Evolutionary conservation across 2,797 vertebrate species (phyloP).

Genomic region (Leptatherina wallacei): DNA sequence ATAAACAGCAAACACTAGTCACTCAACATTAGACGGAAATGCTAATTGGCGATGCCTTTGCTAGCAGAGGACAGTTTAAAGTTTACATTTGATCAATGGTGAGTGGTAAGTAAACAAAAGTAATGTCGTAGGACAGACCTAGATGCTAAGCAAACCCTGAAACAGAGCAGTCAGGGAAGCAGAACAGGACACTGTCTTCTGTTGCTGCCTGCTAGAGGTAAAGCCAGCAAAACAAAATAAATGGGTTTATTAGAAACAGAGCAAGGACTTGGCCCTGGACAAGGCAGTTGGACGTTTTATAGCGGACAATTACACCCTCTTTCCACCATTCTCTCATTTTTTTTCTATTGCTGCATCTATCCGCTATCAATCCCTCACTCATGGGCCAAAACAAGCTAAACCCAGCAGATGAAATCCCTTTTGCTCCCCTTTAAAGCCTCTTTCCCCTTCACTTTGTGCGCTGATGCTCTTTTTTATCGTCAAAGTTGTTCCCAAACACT

Average conservation of each 20-base stretch:
- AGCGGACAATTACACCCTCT: conserved; percentile 36
- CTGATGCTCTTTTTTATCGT: conserved; percentile 70
- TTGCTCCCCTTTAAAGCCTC: conserved; percentile 54
- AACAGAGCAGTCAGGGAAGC: conserved; percentile 45
- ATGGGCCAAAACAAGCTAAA: conserved; percentile 59
- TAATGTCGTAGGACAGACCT: conserved; percentile 67
- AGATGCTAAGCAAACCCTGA: conserved; percentile 71
- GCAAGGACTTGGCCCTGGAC: conserved; percentile 62
- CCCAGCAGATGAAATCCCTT: conserved; percentile 59
- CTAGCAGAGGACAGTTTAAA: conserved; percentile 45
- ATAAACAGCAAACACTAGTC: conserved; percentile 60
- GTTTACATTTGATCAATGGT: conserved; percentile 67
- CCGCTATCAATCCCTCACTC: conserved; percentile 55
- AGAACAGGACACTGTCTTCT: conserved; percentile 47
- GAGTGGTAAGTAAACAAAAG: conserved; percentile 67
- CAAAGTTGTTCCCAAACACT: conserved; percentile 69
- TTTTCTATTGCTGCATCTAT: conserved; percentile 24
- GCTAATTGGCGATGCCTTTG: conserved; percentile 64
- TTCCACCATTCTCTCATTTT: conserved; percentile 30
- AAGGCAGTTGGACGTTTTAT: conserved; percentile 69
- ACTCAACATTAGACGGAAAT: conserved; percentile 61
- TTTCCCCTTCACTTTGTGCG: conserved; percentile 73
- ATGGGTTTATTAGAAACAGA: conserved; percentile 74
- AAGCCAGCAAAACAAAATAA: conserved; percentile 74
- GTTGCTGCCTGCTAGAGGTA: conserved; percentile 56